Evolutionary conservation across 2,888 invertebrate species (phyloP).

Genomic region (Gastracanthus pulcherrimus): DNA sequence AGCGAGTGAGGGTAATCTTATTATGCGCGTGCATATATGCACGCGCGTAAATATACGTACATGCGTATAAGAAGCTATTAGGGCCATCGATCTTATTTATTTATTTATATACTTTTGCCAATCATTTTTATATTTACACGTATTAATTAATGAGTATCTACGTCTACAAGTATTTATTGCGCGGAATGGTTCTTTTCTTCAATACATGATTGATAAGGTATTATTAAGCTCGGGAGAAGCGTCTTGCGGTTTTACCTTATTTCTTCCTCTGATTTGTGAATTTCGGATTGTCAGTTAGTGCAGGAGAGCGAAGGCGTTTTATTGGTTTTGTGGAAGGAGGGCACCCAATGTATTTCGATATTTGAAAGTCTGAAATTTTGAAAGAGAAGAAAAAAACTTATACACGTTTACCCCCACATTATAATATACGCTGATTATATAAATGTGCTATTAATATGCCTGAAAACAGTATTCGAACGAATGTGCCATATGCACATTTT

Average conservation of each 20-base stretch:
- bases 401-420: background rate
- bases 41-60: too few species aligned
- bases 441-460: constrained; percentile 36
- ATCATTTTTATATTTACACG: background rate
- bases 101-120: background rate
- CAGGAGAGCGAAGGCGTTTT: too few species aligned
- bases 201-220: background rate
- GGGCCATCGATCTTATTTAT: too few species aligned
- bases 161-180: background rate
- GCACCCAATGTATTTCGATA: constrained; percentile 4
- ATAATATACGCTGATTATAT: constrained; percentile 8
- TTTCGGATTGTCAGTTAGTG: too few species aligned
- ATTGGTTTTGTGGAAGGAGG: too few species aligned
- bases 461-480: constrained; percentile 33
- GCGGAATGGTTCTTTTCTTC: too few species aligned
- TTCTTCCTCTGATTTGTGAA: background rate
- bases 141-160: background rate
- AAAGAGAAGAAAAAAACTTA: background rate
- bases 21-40: too few species aligned
- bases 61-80: too few species aligned
- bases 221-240: background rate
- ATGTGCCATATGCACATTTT: constrained; percentile 2
- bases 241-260: background rate
- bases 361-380: constrained; percentile 13
- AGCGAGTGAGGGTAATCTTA: too few species aligned